Evolutionary conservation across 1,140 invertebrate species (phyloP), one percentile per base, ranked within the genome.

Genomic region (Tigriopus japonicus): DNA sequence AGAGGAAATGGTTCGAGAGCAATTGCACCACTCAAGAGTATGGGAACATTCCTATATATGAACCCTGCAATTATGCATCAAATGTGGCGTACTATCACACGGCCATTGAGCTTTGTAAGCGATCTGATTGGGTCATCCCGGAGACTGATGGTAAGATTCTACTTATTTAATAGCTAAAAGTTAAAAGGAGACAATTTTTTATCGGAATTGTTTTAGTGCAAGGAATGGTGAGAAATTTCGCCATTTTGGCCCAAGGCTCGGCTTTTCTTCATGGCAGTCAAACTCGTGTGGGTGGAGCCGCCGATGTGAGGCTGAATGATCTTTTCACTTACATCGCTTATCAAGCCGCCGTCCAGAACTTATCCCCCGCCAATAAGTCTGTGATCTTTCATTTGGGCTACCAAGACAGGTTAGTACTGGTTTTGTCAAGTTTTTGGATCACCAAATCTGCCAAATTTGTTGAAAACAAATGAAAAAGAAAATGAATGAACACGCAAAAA

Each of bases 191-290:
- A n/a, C n/a, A n/a, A 52, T 52, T 40, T 41, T 5, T 60, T 14
- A 41, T 2, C 14, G 14, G 2, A 60, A 60, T 23, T 14, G 42
- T 21, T 15, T 35, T 41, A 52, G 52, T 60, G 7, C 49, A 40
- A 15, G 52, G 19, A 13, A 23, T 52, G 14, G 59, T 43, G 1
- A 54, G 42, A 14, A 24, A 43, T n/a, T 60, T 60, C 17, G 51
- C 15, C 15, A 21, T 42, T 51, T 40, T 52, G 9, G 42, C 19
- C 13, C 35, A 52, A 35, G 59, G 59, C 28, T 60, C 59, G 19
- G 49, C 59, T 6, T 60, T 60, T 19, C 23, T 56, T 43, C 59
- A 60, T 28, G 49, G 19, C 1, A 60, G 59, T 23, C 42, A 60
- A 23, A 60, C 59, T 35, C n/a, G 49, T 5, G 17, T 51, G 13